These are phyloP conservation scores for Dufourea novaeangliae DNA, from an alignment of 1,140 invertebrate species.

Conservation along the genomic window DNA sequence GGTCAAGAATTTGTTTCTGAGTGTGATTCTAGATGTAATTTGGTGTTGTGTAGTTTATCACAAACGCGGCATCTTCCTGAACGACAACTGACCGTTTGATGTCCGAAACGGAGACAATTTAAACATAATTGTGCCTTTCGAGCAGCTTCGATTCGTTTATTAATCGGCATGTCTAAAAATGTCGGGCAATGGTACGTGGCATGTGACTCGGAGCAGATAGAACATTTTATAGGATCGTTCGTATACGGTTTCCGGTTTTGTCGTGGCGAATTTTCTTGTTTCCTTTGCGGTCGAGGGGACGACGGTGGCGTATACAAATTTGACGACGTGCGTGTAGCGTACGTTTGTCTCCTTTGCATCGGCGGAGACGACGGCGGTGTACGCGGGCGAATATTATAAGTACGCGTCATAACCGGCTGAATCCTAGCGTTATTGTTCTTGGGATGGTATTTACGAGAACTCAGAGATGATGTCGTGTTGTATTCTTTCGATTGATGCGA, in stretches of 20 bases:
- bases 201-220: not conserved
- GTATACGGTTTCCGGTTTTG: not conserved
- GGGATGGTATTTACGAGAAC: not conserved
- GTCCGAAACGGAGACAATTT: not conserved
- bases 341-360: not conserved
- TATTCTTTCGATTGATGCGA: not conserved
- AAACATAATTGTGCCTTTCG: not conserved
- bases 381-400: too few species aligned
- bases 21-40: not conserved
- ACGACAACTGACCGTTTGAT: not conserved
- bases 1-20: not conserved
- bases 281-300: too few species aligned
- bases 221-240: not conserved
- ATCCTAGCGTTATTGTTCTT: not conserved
- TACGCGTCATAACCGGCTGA: too few species aligned
- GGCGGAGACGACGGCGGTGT: not conserved
- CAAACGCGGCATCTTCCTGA: not conserved
- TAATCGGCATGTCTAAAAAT: not conserved
- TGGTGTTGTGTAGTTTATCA: not conserved
- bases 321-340: too few species aligned
- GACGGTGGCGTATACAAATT: not conserved
- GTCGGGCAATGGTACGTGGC: not conserved
- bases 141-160: not conserved
- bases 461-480: not conserved
- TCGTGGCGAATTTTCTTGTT: not conserved